Percentiles rank a stretch among this genome's conserved stretches.
Evolutionary conservation across 2,888 invertebrate genomes (phyloP).

Genomic region (Scaptodrosophila latifasciaeformis): DNA sequence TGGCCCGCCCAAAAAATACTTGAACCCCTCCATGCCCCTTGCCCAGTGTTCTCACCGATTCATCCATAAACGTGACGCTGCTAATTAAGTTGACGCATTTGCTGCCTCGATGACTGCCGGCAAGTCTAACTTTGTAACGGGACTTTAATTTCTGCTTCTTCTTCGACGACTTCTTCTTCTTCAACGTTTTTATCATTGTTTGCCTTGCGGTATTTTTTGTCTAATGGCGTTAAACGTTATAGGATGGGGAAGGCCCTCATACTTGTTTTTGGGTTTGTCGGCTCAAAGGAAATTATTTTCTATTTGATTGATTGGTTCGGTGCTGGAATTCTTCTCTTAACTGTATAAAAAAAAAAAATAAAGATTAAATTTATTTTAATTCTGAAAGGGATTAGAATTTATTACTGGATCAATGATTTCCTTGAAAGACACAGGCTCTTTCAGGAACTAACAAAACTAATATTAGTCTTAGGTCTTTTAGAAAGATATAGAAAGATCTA

Average conservation of each 20-base stretch:
- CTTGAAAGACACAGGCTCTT: too few relatives aligned
- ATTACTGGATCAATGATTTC: too few relatives aligned
- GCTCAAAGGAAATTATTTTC: too few relatives aligned
- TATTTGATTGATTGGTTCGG: too few relatives aligned
- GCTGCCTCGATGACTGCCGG: conserved; percentile 40
- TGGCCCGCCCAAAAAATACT: neutral
- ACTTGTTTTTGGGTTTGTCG: conserved; percentile 5
- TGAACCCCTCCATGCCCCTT: neutral
- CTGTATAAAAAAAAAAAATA: too few relatives aligned
- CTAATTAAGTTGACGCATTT: conserved; percentile 68
- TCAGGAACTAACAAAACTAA: too few relatives aligned
- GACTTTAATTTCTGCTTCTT: conserved; percentile 17
- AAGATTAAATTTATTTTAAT: too few relatives aligned
- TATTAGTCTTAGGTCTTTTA: too few relatives aligned
- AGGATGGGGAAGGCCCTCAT: neutral
- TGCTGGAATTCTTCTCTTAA: too few relatives aligned
- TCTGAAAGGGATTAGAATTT: too few relatives aligned
- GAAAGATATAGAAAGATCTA: too few relatives aligned
- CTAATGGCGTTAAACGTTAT: conserved; percentile 1
- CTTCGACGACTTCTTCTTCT: too few relatives aligned
- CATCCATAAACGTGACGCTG: conserved; percentile 59
- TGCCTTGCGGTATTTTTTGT: conserved; percentile 38
- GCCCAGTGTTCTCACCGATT: neutral
- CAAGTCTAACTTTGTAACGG: conserved; percentile 20
- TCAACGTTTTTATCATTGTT: conserved; percentile 11